Evolutionary conservation across 2,797 vertebrate genomes (phyloP).

Genomic region (Alcedo quadribrachys): DNA sequence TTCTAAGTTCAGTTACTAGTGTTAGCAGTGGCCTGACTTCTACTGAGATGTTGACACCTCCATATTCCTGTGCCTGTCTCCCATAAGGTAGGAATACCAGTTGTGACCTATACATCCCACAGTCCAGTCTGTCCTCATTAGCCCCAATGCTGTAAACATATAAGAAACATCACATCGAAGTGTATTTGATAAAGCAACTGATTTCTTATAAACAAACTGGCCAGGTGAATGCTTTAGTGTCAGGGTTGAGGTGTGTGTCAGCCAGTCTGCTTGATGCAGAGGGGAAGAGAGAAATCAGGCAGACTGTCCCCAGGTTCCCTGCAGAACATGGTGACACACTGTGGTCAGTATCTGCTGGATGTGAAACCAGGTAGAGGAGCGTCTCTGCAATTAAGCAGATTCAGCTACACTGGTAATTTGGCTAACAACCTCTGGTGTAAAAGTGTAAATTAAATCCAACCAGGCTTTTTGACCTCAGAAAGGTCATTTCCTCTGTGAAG

Average conservation of each 20-base stretch:
- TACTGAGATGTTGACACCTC: accelerated
- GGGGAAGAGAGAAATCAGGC: neutral
- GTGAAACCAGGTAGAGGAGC: neutral
- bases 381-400: neutral
- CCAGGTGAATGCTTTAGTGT: neutral
- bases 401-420: neutral
- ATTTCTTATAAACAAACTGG: neutral
- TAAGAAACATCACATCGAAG: neutral
- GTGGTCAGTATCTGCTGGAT: neutral
- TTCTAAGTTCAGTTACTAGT: neutral
- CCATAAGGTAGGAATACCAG: neutral
- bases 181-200: neutral
- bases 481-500: slow-evolving; percentile 3
- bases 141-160: neutral
- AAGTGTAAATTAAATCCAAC: neutral
- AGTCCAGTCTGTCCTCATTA: neutral
- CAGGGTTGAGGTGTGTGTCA: neutral
- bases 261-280: neutral
- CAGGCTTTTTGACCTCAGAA: neutral
- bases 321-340: accelerated
- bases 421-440: neutral
- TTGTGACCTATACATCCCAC: neutral
- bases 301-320: neutral
- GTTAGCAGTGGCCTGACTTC: neutral
- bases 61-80: neutral